Conservation (phyloP, 2,797 vertebrate species). For the Cyprinella venusta region DNA sequence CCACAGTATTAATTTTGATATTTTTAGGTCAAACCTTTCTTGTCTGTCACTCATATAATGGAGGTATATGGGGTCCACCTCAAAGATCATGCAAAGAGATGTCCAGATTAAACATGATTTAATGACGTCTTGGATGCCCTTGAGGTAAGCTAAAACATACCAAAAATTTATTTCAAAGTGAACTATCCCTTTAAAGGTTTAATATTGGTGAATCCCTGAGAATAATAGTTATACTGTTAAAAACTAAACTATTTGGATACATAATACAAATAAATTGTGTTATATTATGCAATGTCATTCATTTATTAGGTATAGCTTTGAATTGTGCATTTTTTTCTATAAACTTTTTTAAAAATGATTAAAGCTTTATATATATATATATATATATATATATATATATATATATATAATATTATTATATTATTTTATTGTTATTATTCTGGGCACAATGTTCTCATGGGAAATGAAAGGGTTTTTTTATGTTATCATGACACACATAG, state of each 20-base stretch:
- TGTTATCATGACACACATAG: slow-evolving; percentile 58
- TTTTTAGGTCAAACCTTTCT: no score
- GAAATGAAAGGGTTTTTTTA: slow-evolving; percentile 54
- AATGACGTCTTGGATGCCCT: no score
- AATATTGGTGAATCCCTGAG: not conserved
- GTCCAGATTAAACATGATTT: no score
- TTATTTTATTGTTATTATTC: no score
- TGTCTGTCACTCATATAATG: no score
- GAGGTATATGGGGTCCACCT: no score
- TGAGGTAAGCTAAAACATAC: no score
- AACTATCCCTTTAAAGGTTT: not conserved
- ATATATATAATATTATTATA: no score
- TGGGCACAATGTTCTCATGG: slow-evolving; percentile 28
- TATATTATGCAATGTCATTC: not conserved
- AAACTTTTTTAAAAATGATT: not conserved
- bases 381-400: no score
- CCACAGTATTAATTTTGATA: no score
- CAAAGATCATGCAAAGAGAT: no score
- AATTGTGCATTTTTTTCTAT: not conserved
- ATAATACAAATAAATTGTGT: not conserved
- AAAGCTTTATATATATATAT: not conserved
- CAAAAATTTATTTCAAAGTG: no score
- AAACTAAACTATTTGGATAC: not conserved
- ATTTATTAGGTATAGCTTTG: not conserved
- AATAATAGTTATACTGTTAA: not conserved